phyloP scores from a whole-genome alignment of 1,140 invertebrate genomes.

The Micrasema longulum region DNA sequence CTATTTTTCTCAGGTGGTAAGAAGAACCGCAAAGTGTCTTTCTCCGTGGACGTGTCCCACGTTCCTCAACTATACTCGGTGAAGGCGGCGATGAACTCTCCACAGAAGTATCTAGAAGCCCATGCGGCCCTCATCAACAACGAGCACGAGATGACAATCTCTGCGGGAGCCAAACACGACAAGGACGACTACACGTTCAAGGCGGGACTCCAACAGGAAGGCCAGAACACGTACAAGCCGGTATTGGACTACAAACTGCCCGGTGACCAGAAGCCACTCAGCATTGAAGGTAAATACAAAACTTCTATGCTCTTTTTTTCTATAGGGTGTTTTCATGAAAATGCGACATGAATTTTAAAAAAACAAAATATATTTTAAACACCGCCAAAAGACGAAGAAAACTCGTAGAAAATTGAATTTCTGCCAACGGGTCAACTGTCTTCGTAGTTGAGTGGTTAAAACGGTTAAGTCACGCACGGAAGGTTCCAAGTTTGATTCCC shows the following conservation, averaged over 20 bases:
- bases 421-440: too few species aligned
- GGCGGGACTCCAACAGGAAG: slow-evolving; percentile 55
- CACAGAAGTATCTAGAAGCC: slow-evolving; percentile 68
- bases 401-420: too few species aligned
- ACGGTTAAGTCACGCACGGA: too few species aligned
- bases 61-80: slow-evolving; percentile 67
- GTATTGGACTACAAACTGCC: slow-evolving; percentile 5
- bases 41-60: slow-evolving; percentile 65
- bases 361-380: too few species aligned
- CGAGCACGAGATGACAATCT: slow-evolving; percentile 17
- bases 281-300: slow-evolving; percentile 29
- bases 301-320: too few species aligned
- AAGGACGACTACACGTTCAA: slow-evolving; percentile 56
- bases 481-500: too few species aligned
- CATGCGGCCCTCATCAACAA: neutral
- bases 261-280: neutral
- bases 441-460: too few species aligned
- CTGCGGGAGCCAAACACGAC: slow-evolving; percentile 50
- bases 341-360: too few species aligned
- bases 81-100: slow-evolving; percentile 70
- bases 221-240: slow-evolving; percentile 24
- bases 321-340: too few species aligned
- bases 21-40: slow-evolving; percentile 70
- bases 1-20: slow-evolving; percentile 69
- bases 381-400: too few species aligned